A percentile compares a stretch with the other conserved stretches of the same genome.
Evolutionary conservation across 2,113 vertebrate species (phyloP).

Genomic region (Aegotheles bennettii): DNA sequence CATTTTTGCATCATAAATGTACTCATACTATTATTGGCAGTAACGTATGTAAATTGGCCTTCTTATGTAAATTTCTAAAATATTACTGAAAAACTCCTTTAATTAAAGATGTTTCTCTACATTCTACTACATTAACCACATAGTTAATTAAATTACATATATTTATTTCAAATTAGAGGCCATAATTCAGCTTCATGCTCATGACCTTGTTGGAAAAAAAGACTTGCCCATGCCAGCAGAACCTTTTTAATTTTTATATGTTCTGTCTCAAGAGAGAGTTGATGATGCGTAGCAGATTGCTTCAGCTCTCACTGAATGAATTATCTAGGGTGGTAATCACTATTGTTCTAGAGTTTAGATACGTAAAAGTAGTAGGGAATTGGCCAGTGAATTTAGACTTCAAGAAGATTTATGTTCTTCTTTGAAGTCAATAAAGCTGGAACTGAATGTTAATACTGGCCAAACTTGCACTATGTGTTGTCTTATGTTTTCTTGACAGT

Average conservation of each 20-base stretch:
- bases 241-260: neutral
- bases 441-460: neutral
- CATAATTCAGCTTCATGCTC: neutral
- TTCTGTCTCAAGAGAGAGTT: neutral
- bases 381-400: neutral
- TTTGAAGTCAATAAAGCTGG: neutral
- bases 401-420: neutral
- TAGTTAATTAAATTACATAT: neutral
- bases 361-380: neutral
- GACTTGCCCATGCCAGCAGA: neutral
- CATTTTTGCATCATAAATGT: neutral
- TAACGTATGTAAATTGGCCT: neutral
- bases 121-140: neutral
- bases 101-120: neutral
- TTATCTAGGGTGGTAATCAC: neutral
- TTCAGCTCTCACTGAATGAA: neutral
- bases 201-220: neutral
- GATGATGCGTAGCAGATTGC: neutral
- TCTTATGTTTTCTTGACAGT: neutral
- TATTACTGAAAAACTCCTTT: neutral
- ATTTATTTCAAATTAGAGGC: neutral
- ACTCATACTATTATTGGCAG: neutral
- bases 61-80: neutral
- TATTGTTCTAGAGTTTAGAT: neutral
- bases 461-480: neutral